Evolutionary conservation across 2,113 vertebrate species (phyloP).

Genomic region (Phylloscopus trochilus): DNA sequence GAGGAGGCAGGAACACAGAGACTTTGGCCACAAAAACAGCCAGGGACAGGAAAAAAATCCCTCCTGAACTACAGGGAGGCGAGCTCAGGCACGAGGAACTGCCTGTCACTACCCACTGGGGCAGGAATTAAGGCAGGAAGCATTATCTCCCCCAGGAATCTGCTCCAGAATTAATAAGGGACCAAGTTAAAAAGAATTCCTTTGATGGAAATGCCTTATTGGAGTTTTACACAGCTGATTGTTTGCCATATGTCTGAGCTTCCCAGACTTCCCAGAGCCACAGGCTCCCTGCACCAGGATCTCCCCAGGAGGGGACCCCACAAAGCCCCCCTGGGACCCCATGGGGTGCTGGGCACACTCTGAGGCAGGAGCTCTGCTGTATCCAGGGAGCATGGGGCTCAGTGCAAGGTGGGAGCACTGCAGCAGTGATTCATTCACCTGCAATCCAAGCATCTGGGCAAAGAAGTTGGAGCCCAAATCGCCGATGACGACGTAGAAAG

Average conservation of each 20-base stretch:
- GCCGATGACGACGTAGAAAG: conserved; percentile 97
- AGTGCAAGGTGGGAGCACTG: background rate
- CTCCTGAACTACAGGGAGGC: background rate
- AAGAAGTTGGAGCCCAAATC: conserved; percentile 96
- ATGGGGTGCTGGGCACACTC: background rate
- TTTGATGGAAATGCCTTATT: background rate
- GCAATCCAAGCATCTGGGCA: conserved; percentile 86
- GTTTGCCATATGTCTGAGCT: background rate
- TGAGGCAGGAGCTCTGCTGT: background rate
- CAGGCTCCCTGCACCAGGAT: background rate
- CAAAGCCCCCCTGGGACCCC: background rate
- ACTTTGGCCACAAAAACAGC: background rate
- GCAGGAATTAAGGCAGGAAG: conserved; percentile 11
- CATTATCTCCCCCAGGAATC: background rate
- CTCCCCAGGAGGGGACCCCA: background rate
- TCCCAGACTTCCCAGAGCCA: background rate
- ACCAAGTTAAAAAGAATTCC: background rate
- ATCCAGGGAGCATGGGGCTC: background rate
- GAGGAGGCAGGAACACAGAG: background rate
- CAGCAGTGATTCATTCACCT: conserved; percentile 72
- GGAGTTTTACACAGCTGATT: background rate
- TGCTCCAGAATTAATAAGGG: conserved; percentile 9
- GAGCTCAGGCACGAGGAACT: background rate
- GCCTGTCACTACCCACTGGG: background rate
- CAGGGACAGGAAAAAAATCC: background rate